Evolutionary conservation across 2,797 vertebrate species (phyloP).

Genomic region (Brotula barbata): DNA sequence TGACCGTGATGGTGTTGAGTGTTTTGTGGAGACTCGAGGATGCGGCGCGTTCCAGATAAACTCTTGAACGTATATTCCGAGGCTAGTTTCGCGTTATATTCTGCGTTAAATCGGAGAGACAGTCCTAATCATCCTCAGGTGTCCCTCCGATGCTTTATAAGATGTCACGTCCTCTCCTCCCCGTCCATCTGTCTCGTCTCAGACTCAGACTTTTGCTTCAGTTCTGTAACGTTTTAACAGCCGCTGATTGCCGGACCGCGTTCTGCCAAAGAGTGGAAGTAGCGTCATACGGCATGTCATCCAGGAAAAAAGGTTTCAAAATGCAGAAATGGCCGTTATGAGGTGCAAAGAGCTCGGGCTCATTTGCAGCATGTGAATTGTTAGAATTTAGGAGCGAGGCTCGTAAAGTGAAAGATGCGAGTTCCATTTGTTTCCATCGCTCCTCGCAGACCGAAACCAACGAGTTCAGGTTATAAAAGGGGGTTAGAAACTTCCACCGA

Average conservation of each 20-base stretch:
- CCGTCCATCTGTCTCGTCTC: constrained; percentile 30
- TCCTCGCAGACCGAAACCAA: not conserved
- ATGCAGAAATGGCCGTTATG: constrained; percentile 57
- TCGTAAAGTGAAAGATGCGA: constrained; percentile 36
- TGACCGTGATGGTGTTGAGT: not conserved
- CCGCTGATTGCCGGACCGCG: constrained; percentile 67
- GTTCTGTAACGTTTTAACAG: constrained; percentile 71
- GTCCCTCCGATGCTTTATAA: constrained; percentile 18
- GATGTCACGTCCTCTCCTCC: constrained; percentile 11
- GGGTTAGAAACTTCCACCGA: not conserved
- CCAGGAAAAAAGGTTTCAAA: constrained; percentile 59
- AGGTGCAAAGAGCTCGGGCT: constrained; percentile 53
- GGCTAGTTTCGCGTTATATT: not conserved
- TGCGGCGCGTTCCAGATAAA: too few relatives aligned
- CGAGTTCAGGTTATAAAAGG: not conserved
- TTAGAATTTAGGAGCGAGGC: constrained; percentile 27
- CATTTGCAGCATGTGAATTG: constrained; percentile 33
- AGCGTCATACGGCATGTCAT: constrained; percentile 67
- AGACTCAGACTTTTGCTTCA: constrained; percentile 73
- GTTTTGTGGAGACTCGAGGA: not conserved
- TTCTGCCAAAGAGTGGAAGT: constrained; percentile 72
- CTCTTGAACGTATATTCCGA: too few relatives aligned
- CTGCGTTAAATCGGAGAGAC: constrained; percentile 1
- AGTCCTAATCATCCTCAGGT: constrained; percentile 15
- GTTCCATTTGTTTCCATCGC: constrained; percentile 8